Evolutionary conservation across 2,888 invertebrate genomes (phyloP), one percentile per base, ranked within the genome.

Genomic region (Oxytorus armatus): DNA sequence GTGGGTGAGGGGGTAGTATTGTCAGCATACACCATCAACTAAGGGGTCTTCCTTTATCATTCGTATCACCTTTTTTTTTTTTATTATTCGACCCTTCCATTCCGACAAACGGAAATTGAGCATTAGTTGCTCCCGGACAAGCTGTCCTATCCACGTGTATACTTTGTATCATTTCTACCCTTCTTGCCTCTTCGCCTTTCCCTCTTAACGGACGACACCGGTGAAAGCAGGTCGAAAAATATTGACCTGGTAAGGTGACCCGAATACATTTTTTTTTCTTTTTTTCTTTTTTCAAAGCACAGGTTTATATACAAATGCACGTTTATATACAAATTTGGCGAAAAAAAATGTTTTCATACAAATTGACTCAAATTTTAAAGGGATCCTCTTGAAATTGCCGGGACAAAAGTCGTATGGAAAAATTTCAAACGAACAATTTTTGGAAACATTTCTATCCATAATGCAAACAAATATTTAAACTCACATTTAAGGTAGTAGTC

Each of bases 71-170:
- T 55, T 51, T 55, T 55, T 57, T 39, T 55, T 39, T 53, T 55
- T 72, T 51, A 57, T 42, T 59, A 29, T 66, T 77, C 57, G 69
- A 47, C 47, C 36, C 49, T 66, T 73, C 59, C 53, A 73, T 63
- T 79, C 66, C 77, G 89, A 88, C 89, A 85, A 87, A 85, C 90
- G 90, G 90, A 91, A 90, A 91, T 91, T 89, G 88, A 84, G 84
- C 89, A 88, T 89, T 88, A 88, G 87, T 84, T 83, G 84, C 74
- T 65, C 42, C 23, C 57, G 73, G 77, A 65, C 59, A 55, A 61
- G 63, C 74, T 74, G 73, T 63, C 65, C 65, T 39, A 59, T 53
- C 74, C 66, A 57, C 73, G 25, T 81, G 77, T 79, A 74, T 77
- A 69, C 79, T 65, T 80, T 72, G 79, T 80, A 70, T 77, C 77